Evolutionary conservation across 53 echinoderm and acorn worm species (phyloP).

Genomic region (Stichopus horrens): DNA sequence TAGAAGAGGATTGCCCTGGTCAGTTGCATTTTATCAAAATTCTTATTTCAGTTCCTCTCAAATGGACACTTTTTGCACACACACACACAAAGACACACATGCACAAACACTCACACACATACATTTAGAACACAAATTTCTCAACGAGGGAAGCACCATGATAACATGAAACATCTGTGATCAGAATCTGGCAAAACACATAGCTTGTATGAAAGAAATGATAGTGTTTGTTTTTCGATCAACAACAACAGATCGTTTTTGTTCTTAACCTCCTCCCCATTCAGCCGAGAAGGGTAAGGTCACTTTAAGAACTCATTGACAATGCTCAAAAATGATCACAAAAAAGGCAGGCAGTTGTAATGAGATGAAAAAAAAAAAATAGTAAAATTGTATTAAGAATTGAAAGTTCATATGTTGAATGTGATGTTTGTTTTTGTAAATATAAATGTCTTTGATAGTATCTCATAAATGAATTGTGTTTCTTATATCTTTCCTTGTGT

Average conservation of each 20-base stretch:
- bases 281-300: not conserved
- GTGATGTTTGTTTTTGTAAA: not conserved
- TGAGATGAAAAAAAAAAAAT: not conserved
- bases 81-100: not conserved
- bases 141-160: not conserved
- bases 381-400: not conserved
- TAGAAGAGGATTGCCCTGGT: not conserved
- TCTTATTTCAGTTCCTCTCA: not conserved
- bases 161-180: not conserved
- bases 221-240: not conserved
- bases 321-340: not conserved
- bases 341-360: not conserved
- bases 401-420: not conserved
- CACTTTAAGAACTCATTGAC: not conserved
- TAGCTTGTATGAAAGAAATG: not conserved
- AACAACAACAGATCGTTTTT: not conserved
- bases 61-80: not conserved
- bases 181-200: not conserved
- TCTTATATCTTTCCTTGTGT: not conserved
- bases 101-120: not conserved
- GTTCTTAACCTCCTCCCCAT: not conserved
- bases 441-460: not conserved
- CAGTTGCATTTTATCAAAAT: slow-evolving; percentile 6
- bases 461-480: not conserved
- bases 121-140: not conserved